A percentile compares a stretch with the other conserved stretches of the same genome.
Conservation (phyloP, 2,888 invertebrate species). For the Meteorus colon region DNA sequence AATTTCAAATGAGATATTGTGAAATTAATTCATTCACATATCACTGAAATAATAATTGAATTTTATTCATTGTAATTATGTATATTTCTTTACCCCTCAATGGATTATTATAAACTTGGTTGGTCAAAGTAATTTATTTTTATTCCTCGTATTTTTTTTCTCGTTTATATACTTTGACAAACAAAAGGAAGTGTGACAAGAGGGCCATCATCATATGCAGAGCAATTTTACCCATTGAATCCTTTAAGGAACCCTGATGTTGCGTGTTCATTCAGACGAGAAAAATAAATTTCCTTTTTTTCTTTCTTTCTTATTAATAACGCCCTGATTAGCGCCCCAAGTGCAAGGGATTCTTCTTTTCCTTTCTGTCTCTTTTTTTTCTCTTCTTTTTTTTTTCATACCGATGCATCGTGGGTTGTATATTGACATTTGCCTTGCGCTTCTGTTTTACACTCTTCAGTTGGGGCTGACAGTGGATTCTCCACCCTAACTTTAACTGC, state of each 20-base stretch:
- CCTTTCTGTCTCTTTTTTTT: constrained; percentile 48
- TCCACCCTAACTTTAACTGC: constrained; percentile 13
- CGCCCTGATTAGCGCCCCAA: constrained; percentile 71
- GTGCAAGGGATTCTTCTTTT: constrained; percentile 46
- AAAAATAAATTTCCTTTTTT: constrained; percentile 58
- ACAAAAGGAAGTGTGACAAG: constrained; percentile 2
- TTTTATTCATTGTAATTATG: too few relatives aligned
- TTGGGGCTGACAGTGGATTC: constrained; percentile 28
- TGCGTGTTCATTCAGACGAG: constrained; percentile 29
- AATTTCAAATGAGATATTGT: background rate
- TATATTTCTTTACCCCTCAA: background rate
- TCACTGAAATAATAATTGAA: too few relatives aligned
- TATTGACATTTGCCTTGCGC: constrained; percentile 71
- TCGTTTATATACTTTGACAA: constrained; percentile 2
- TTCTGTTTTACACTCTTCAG: constrained; percentile 35
- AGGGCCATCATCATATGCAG: background rate
- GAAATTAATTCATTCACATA: too few relatives aligned
- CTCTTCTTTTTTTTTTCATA: constrained; percentile 42
- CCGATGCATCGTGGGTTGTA: constrained; percentile 64
- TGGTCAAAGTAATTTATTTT: constrained; percentile 31
- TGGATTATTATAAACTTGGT: background rate
- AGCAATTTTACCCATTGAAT: constrained; percentile 9
- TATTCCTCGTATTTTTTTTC: constrained; percentile 3
- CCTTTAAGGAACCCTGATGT: constrained; percentile 3
- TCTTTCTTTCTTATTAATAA: constrained; percentile 64